Evolutionary conservation across 2,888 invertebrate genomes (phyloP).

Genomic region (Hipparchia sbordonii): DNA sequence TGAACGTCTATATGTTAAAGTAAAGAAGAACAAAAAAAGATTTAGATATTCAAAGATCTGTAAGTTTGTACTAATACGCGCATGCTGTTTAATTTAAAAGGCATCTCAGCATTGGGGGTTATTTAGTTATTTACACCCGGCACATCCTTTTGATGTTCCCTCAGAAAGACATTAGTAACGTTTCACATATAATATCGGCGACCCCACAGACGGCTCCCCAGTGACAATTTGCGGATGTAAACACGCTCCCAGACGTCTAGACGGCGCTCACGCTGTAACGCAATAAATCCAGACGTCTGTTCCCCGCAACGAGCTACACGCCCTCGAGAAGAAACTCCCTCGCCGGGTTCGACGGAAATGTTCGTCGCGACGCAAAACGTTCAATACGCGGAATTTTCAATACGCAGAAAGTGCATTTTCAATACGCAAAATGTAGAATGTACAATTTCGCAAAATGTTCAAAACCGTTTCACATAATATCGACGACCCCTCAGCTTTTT

Average conservation of each 20-base stretch:
- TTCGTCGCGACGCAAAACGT: too few species aligned
- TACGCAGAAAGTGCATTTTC: too few species aligned
- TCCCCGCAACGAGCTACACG: conserved; percentile 1
- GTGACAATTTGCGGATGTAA: conserved; percentile 62
- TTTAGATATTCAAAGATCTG: neutral
- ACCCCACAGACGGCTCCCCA: conserved; percentile 37
- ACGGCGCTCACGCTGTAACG: conserved; percentile 47
- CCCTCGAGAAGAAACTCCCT: neutral
- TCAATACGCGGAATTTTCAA: too few species aligned
- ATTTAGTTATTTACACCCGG: conserved; percentile 13
- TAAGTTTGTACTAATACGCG: neutral
- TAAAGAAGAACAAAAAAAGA: too few species aligned
- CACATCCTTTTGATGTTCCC: conserved; percentile 25
- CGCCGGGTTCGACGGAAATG: neutral
- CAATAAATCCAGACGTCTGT: conserved; percentile 48
- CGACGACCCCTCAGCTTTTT: too few species aligned
- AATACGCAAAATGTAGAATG: too few species aligned
- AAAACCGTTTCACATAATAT: too few species aligned
- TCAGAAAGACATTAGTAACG: conserved; percentile 32
- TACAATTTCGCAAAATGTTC: too few species aligned
- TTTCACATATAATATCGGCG: conserved; percentile 22
- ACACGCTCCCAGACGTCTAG: conserved; percentile 60
- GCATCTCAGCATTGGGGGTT: neutral
- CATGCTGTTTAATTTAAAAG: neutral
- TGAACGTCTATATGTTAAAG: too few species aligned